Base-by-base conservation (phyloP, 2,113 vertebrate genomes). In the Nyctereutes procyonoides region DNA sequence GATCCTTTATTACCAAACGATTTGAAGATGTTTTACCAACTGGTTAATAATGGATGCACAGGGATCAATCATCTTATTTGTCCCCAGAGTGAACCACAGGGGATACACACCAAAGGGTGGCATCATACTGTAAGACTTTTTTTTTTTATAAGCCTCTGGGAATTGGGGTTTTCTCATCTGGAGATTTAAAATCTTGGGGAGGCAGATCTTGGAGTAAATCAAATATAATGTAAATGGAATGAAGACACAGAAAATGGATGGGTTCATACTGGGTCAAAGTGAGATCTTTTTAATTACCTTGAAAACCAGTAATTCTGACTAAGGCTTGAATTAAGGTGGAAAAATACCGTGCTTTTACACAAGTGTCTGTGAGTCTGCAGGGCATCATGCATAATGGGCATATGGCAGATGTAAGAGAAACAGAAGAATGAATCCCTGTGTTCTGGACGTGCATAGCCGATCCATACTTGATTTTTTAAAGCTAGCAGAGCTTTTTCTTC, bases 161-260 rank as follows among this genome's bases (percentile, higher is more conserved):
- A 67, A 88, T 74, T 67, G 62, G 38, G 51, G 53, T 69, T 83
- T 92, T 88, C n/a, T 84, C 32, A 2, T 84, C 56, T 71, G 9
- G 32, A 38, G 83, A 88, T 48, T 55, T 93, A 87, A 94, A 95
- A 73, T 71, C 56, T 90, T 32, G 67, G 43, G 77, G 63, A 92
- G 53, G 67, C 43, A 94, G 22, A n/a, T 88, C 60, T 96, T 88
- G 6, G 43, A 95, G 53, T 58, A 92, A 88, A 93, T 93, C 17
- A 89, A 77, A 26, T 16, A 26, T 48, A 55, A 48, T 15, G 17
- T 32, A n/a, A 28, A 26, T 69, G 24, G 22, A 77, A 48, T 32
- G 5, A 67, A 65, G 43, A 43, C 58, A 56, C 63, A 80, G 92
- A 77, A 90, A 82, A 63, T 48, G 80, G 53, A 79, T 92, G 69